Conservation (phyloP, 1,140 invertebrate species). For the Bursaphelenchus mucronatus region DNA sequence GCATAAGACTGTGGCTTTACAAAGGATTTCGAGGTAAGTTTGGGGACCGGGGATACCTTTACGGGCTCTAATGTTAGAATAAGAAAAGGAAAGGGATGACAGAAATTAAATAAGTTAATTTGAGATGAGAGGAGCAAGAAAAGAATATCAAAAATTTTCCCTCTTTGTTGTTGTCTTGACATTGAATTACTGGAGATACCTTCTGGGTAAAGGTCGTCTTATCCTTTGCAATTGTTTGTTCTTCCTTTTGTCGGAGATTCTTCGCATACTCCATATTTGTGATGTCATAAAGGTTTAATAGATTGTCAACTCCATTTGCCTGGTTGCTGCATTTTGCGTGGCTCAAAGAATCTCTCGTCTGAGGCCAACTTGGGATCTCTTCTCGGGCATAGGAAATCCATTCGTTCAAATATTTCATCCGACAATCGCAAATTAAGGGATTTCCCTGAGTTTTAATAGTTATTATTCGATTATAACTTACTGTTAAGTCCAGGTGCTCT, state of each 20-base stretch:
- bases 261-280: neutral
- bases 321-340: neutral
- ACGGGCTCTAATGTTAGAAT: no score
- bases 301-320: conserved; percentile 9
- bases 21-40: conserved; percentile 8
- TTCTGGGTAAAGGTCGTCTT: no score
- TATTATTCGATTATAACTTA: conserved; percentile 8
- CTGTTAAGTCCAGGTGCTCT: conserved; percentile 28
- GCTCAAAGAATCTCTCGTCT: neutral
- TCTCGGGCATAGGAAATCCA: conserved; percentile 34
- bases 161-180: no score
- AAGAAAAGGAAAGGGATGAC: no score
- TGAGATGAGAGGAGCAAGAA: no score
- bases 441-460: conserved; percentile 24
- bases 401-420: conserved; percentile 36
- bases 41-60: no score
- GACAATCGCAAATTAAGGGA: conserved; percentile 41
- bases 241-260: neutral
- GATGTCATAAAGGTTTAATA: conserved; percentile 13
- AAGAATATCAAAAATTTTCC: no score
- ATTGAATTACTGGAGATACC: no score
- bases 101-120: no score
- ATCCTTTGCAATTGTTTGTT: neutral
- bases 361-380: conserved; percentile 16
- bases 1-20: conserved; percentile 10